Conservation (phyloP, 2,888 invertebrate genomes). For the Notodonta dromedarius region DNA sequence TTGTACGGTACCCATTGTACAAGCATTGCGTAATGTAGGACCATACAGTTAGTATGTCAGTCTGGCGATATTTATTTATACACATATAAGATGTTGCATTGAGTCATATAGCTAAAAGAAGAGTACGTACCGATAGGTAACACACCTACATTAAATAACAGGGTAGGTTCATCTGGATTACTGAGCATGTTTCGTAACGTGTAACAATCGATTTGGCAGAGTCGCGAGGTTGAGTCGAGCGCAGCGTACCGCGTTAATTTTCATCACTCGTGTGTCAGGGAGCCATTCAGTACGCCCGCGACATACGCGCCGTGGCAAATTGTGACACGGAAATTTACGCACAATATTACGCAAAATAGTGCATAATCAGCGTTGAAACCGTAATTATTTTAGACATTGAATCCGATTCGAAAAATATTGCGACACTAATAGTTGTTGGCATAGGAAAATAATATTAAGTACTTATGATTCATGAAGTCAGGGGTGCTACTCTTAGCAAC, state of each 20-base stretch:
- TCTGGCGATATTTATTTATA: too few relatives aligned
- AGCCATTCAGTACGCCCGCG: slow-evolving; percentile 23
- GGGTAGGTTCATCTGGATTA: background rate
- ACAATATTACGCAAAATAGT: slow-evolving; percentile 12
- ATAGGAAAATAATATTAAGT: too few relatives aligned
- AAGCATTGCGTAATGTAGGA: too few relatives aligned
- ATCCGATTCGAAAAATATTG: background rate
- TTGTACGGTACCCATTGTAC: too few relatives aligned
- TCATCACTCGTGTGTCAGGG: slow-evolving; percentile 25
- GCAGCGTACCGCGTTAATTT: slow-evolving; percentile 24
- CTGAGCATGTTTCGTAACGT: slow-evolving; percentile 9
- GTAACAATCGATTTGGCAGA: slow-evolving; percentile 38
- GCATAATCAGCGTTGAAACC: background rate
- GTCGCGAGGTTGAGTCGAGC: slow-evolving; percentile 23
- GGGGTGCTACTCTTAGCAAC: too few relatives aligned
- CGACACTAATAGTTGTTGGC: background rate
- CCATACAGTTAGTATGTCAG: too few relatives aligned
- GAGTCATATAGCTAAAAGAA: too few relatives aligned
- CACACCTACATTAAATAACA: background rate
- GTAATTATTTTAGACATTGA: background rate
- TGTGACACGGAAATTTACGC: slow-evolving; percentile 23
- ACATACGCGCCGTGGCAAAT: slow-evolving; percentile 26
- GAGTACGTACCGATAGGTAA: too few relatives aligned
- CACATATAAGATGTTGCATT: too few relatives aligned
- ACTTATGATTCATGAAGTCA: too few relatives aligned